Evolutionary conservation across 2,113 vertebrate genomes (phyloP), one percentile per base, ranked within the genome.

Genomic region (Phoxinus phoxinus): DNA sequence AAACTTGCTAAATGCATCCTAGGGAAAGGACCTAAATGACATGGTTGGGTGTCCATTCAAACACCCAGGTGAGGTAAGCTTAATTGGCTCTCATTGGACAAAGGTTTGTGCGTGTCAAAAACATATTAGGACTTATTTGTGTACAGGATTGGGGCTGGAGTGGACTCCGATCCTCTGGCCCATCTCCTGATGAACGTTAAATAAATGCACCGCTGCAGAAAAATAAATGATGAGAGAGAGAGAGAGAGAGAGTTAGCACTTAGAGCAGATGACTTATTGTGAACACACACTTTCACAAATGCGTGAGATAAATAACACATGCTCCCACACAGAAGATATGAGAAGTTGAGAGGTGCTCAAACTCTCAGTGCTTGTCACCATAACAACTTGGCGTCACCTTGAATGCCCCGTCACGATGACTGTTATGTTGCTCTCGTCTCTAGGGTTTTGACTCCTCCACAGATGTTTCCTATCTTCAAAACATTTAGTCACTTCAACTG

Each of bases 361-460:
- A 69, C 41, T 48, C 15, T 82, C 80, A 32, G 44, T 63, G 77
- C 61, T 61, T 65, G 78, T 81, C 78, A 81, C 41, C 59, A 48
- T 80, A 80, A 80, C 77, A 80, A 63, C 78, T 59, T 63, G 78
- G n/a, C 46, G 44, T 81, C 63, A 8, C 59, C 61, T 69, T 51
- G 44, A 81, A 69, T 48, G 27, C 61, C 44, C 61, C 25, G 41
- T 82, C 78, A 65, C 15, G 2, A 48, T 81, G 58, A 81, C 61
- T 51, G 27, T 51, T 46, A 30, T 53, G n/a, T 10, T 3, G 11
- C 44, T 65, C 59, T 65, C 3, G 61, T 63, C 41, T 67, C 35
- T 80, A 46, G 27, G 37, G 35, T 63, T 63, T 2, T 80, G 58
- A 41, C 58, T 46, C 13, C n/a, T 63, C 63, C 13, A 32, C 61